A percentile compares a stretch with the other conserved stretches of the same genome.
These are phyloP conservation scores for Thomomys bottae DNA, from an alignment of 2,113 vertebrate genomes.

Conservation along the genomic window DNA sequence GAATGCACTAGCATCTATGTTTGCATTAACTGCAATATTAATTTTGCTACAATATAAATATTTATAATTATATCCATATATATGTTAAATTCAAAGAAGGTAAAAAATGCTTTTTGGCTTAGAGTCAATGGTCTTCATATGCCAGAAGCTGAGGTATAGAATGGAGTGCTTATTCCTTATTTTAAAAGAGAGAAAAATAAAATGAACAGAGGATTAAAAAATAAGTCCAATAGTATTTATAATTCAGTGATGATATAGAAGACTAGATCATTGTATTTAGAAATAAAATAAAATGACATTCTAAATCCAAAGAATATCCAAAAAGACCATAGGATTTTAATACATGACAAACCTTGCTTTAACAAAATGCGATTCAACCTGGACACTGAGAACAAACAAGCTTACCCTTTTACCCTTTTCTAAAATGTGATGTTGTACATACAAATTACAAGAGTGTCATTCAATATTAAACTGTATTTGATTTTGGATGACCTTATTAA, in stretches of 20 bases:
- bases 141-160: neutral
- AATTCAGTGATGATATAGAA: neutral
- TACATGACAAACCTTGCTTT: neutral
- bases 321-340: neutral
- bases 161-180: neutral
- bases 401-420: constrained; percentile 7
- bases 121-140: neutral
- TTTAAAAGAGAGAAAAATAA: neutral
- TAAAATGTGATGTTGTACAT: neutral
- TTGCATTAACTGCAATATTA: neutral
- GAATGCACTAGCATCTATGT: neutral
- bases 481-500: constrained; percentile 5
- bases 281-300: constrained; percentile 16
- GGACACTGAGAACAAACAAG: neutral
- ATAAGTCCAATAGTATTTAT: neutral
- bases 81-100: neutral
- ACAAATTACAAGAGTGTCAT: neutral
- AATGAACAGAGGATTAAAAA: neutral
- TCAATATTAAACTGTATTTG: neutral
- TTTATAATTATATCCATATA: neutral
- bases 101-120: neutral
- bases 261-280: neutral
- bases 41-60: neutral
- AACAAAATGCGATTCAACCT: neutral
- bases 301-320: neutral